Evolutionary conservation across 2,797 vertebrate genomes (phyloP).

Genomic region (Platyrinchus mystaceus): DNA sequence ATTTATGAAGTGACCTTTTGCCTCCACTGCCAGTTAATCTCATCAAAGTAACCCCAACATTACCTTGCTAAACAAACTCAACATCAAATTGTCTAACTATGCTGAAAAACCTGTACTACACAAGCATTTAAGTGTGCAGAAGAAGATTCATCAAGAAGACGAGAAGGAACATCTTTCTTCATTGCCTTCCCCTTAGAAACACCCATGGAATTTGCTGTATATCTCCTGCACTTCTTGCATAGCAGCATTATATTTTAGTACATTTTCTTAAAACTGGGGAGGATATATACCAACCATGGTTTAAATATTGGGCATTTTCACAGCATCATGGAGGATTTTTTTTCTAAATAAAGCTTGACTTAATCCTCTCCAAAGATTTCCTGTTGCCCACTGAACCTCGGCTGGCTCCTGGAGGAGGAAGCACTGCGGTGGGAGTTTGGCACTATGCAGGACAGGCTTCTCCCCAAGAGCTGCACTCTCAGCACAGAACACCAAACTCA

Average conservation of each 20-base stretch:
- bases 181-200: neutral
- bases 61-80: neutral
- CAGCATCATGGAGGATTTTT: rapidly evolving
- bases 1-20: neutral
- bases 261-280: neutral
- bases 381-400: neutral
- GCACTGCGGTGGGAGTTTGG: neutral
- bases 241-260: neutral
- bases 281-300: neutral
- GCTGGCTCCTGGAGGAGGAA: neutral
- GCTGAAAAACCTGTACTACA: neutral
- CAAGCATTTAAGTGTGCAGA: neutral
- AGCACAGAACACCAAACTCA: rapidly evolving
- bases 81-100: neutral
- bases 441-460: rapidly evolving
- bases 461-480: neutral
- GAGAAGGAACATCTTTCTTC: neutral
- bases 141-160: neutral
- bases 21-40: neutral
- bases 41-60: neutral
- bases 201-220: neutral
- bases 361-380: neutral
- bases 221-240: neutral
- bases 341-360: neutral
- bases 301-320: neutral